phyloP scores from a whole-genome alignment of 2,888 invertebrate species.

The Lasioglossum pauxillum region DNA sequence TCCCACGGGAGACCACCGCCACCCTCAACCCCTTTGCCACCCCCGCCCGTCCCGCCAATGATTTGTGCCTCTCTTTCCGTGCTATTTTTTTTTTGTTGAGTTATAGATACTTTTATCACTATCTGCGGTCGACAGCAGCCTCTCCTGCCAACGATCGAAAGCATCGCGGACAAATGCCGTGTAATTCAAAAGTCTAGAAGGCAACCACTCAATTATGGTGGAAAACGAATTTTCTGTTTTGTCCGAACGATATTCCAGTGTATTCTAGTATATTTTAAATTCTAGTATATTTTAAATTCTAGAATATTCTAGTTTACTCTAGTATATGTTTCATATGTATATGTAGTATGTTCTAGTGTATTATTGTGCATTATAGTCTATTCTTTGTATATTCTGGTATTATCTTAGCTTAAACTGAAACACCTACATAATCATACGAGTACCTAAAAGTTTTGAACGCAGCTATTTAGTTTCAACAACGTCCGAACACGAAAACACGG shows the following conservation, averaged over 20 bases:
- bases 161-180: slow-evolving; percentile 8
- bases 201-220: slow-evolving; percentile 1
- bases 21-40: neutral
- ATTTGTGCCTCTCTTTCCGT: slow-evolving; percentile 67
- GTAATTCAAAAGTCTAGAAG: slow-evolving; percentile 16
- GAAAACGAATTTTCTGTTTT: neutral
- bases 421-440: no score
- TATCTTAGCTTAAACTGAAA: no score
- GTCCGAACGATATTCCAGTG: neutral
- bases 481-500: no score
- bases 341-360: neutral
- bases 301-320: no score
- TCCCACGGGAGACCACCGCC: slow-evolving; percentile 59
- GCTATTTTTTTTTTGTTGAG: slow-evolving; percentile 46
- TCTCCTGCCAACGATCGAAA: slow-evolving; percentile 7
- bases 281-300: neutral
- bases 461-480: neutral
- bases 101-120: slow-evolving; percentile 65
- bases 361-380: neutral
- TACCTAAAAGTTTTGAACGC: neutral
- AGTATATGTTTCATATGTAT: no score
- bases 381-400: neutral
- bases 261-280: neutral
- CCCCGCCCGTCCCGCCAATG: slow-evolving; percentile 49
- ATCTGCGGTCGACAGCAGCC: slow-evolving; percentile 12